Percentiles rank a stretch among this genome's conserved stretches.
Conservation (phyloP, 2,113 vertebrate species). For the Rutilus rutilus region DNA sequence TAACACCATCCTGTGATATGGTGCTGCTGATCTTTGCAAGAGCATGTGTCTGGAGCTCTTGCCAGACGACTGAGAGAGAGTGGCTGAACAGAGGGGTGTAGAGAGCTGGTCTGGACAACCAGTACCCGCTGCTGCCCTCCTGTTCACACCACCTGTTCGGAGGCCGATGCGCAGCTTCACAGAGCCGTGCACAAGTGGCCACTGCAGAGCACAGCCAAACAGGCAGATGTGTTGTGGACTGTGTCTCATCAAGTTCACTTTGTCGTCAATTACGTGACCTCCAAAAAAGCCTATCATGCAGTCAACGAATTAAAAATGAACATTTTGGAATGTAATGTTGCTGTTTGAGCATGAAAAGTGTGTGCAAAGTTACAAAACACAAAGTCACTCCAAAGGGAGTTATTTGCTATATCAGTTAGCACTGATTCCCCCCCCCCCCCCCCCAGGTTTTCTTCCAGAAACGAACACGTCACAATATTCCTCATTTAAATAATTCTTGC, state of each 20-base stretch:
- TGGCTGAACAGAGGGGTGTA: slow-evolving; percentile 21
- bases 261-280: slow-evolving; percentile 5
- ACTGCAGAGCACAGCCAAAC: background rate
- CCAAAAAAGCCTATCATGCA: background rate
- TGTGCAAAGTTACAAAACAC: no score
- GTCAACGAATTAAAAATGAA: background rate
- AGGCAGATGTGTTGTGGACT: slow-evolving; percentile 39
- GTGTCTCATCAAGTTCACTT: background rate
- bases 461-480: no score
- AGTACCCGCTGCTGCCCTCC: slow-evolving; percentile 55
- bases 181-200: background rate
- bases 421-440: no score
- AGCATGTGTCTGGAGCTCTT: slow-evolving; percentile 37
- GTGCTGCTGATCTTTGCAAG: background rate
- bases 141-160: slow-evolving; percentile 53
- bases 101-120: slow-evolving; percentile 37
- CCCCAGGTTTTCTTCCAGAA: no score
- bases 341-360: no score
- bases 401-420: no score
- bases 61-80: slow-evolving; percentile 39
- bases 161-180: slow-evolving; percentile 7
- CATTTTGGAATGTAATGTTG: no score
- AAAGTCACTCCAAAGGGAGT: no score
- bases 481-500: no score
- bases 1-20: slow-evolving; percentile 23